Conservation (phyloP, 2,888 invertebrate genomes). For the Allophyes oxyacanthae region DNA sequence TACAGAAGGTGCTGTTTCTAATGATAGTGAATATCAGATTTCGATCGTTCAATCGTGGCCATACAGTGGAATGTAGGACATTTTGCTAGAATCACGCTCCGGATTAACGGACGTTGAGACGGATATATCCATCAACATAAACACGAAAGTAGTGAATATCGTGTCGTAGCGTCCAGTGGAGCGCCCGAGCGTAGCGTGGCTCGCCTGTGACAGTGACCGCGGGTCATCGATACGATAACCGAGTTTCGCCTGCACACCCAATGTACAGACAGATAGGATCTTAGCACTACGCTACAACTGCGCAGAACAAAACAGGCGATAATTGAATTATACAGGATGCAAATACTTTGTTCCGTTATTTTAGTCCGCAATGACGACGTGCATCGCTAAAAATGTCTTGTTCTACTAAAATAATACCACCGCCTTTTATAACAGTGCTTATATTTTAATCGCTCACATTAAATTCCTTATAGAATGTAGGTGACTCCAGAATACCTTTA, state of each 20-base stretch:
- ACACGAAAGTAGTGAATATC: conserved; percentile 48
- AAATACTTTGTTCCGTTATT: conserved; percentile 38
- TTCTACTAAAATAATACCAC: conserved; percentile 16
- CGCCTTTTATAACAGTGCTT: conserved; percentile 10
- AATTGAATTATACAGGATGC: conserved; percentile 22
- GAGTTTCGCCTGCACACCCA: conserved; percentile 63
- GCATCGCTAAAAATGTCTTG: conserved; percentile 15
- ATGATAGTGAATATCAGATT: conserved; percentile 27
- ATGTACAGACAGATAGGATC: conserved; percentile 21
- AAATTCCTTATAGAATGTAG: not conserved
- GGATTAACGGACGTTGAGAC: conserved; percentile 24
- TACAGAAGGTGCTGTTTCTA: conserved; percentile 14
- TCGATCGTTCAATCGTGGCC: conserved; percentile 24
- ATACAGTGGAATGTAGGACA: conserved; percentile 28
- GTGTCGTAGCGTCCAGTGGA: conserved; percentile 55
- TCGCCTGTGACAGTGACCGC: conserved; percentile 60
- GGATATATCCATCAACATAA: conserved; percentile 27
- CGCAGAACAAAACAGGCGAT: conserved; percentile 9
- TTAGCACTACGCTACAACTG: conserved; percentile 17
- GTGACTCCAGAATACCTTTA: conserved; percentile 16
- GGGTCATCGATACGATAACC: conserved; percentile 77
- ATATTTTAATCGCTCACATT: conserved; percentile 11
- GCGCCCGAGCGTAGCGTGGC: conserved; percentile 21
- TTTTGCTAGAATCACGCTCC: conserved; percentile 22
- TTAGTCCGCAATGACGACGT: conserved; percentile 6